Evolutionary conservation across 92 coral and sea anemone genomes (phyloP), one percentile per base, ranked within the genome.

Genomic region (Siderastrea siderea): DNA sequence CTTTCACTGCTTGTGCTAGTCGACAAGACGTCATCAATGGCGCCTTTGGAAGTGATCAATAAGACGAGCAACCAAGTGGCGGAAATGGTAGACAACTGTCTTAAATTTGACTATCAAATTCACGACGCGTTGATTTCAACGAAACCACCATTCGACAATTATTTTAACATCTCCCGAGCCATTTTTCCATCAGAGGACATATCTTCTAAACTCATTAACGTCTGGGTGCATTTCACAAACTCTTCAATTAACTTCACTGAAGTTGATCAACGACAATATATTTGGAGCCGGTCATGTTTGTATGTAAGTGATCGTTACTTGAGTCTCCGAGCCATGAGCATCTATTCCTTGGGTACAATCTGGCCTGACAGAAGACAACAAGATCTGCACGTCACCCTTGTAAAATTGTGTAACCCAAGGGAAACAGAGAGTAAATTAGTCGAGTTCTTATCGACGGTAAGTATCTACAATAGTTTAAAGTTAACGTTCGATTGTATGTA

Each of bases 201-300:
- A 17, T 59, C 89, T 3, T 85, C 89, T 9, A 44, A 74, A 47
- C 63, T 74, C 57, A 61, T 85, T 10, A 76, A 52, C 19, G 60
- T 85, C 72, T 63, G 82, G 89, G 80, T 85, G 15, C 82, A 76
- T 8, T 75, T 74, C 6, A 53, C 15, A 1, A 85, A 85, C 82
- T 57, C 75, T 52, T n/a, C 89, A 1, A 53, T 67, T 8, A 78
- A 66, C 38, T 65, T 26, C 14, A 64, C 89, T 15, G 66, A 75
- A 15, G 66, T 75, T 3, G 64, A 57, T 2, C 71, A 79, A 7
- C 16, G 6, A 50, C 48, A 77, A n/a, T 85, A 47, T 61, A 75
- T 79, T 85, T 85, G 89, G 89, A 85, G 89, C 61, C 78, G 60
- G 49, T 85, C 89, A 16, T 85, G 89, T 58, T 51, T 85, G 83